Base-by-base conservation (phyloP, 2,113 vertebrate genomes). In the Corydoras sp. region DNA sequence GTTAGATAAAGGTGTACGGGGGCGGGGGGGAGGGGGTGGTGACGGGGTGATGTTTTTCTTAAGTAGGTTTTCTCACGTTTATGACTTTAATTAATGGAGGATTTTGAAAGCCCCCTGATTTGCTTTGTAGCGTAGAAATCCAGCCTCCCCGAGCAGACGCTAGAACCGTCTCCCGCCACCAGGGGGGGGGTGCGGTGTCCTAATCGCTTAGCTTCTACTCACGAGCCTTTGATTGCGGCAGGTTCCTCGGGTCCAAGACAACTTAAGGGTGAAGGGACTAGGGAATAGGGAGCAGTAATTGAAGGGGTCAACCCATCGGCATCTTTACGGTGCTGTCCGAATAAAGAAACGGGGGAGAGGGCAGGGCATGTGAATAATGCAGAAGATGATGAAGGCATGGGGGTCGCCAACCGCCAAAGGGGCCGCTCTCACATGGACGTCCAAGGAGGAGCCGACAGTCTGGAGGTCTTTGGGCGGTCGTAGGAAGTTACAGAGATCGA, bases 121-220 rank as follows among this genome's bases (percentile, higher is more conserved):
- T 29, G 58, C 58, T 58, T 51, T 66, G 53, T 50, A 62, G 29
- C 53, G 51, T 74, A 18, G 53, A 65, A 74, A 48, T 24, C 24
- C 56, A 43, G 53, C 11, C 32, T 76, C 69, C 50, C 18, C 29
- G 11, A 66, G 64, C 60, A 43, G 35, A 4, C 35, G 35, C 35
- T 43, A 43, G 2, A 43, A 43, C 35, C 7, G 35, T 43, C 35
- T 43, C 35, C 35, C 35, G 35, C 35, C 35, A 30, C 53, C 48
- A 51, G 70, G 70, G 58, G 56, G 65, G 9, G 51, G 15, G 48
- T 30, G 29, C 29, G 15, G 60, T 64, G 58, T 75, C 58, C 65
- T 75, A 48, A 69, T 72, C 78, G 72, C 50, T 77, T 65, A 77
- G 48, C 58, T 68, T 62, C 65, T 72, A 56, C 75, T 72, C 72